Base-by-base conservation (phyloP, 2,797 vertebrate genomes). In the Benthosema pterotum region DNA sequence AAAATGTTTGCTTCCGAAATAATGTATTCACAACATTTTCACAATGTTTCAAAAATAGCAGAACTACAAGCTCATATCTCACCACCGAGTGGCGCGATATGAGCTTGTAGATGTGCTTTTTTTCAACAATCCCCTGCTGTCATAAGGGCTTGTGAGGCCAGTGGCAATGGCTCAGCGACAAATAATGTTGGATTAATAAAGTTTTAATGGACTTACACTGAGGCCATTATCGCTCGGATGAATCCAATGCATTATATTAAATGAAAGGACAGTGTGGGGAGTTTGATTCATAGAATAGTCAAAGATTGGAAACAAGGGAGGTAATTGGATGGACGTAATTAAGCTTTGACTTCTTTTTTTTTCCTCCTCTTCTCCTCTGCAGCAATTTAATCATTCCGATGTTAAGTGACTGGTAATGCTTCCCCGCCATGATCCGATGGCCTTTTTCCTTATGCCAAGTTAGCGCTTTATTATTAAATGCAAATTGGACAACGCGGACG, bases 361-460 rank as follows among this genome's bases (percentile, higher is more conserved):
- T n/a, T n/a, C n/a, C n/a, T n/a, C 4, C 4, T 22, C 19, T 22
- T 25, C 22, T 82, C 28, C 32, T 72, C 57, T 55, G 65, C 61
- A 59, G 69, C 45, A 42, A 32, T 83, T 82, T 79, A 79, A 88
- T 91, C 75, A 69, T 38, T 57, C 42, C 52, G 8, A 64, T 77
- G 66, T 63, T 70, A 84, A 74, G 54, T 59, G 63, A 72, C 57
- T 62, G 17, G 43, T 59, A 74, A 69, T 65, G 43, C 45, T 67
- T 67, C 22, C 63, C 63, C 9, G 59, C 55, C 75, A 56, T 53
- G 43, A 76, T 18, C 59, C 19, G 15, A 53, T 82, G 74, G 67
- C 75, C 77, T 88, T 85, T 82, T 69, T 51, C 56, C 65, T 71
- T 78, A 80, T 85, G 83, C 84, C 75, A 83, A 86, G 65, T 78